Base-by-base conservation (phyloP, 2,113 vertebrate genomes). In the Pipa parva region DNA sequence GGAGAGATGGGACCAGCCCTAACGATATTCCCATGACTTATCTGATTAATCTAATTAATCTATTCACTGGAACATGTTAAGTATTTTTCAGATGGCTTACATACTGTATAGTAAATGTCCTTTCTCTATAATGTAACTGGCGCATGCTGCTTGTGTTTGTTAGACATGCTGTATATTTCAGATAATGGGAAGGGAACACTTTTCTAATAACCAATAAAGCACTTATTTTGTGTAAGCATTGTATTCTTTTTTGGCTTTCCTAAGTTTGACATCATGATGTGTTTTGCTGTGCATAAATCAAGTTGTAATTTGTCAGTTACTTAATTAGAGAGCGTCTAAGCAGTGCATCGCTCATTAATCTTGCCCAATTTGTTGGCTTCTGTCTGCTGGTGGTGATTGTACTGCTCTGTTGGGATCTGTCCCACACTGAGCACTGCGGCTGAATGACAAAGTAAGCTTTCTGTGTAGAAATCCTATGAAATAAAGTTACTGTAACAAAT, bases 271-370 rank as follows among this genome's bases (percentile, higher is more conserved):
- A 71, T 78, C 49, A 78, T 72, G 81, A 78, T 79, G 75, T 76
- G 76, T 75, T 84, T 90, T 88, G 77, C 39, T 82, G 79, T 83
- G 71, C 77, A 69, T 80, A 88, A 92, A 90, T 91, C 89, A 88
- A 75, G 49, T 79, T 48, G 73, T 71, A 80, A 81, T 95, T 92
- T 93, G 84, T 77, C 79, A 75, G 76, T 90, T 93, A 91, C 91
- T 95, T 94, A 95, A 93, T 96, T 92, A 92, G 81, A 29, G 78
- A 75, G 68, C 25, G 69, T 85, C 85, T 85, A 71, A 83, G 84
- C 84, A 78, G 75, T 76, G 76, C 81, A 68, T 75, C 31, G 73
- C 78, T 80, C 87, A 89, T 93, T 93, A 90, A 91, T 94, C 86
- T 88, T 57, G 73, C 76, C 81, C 85, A 84, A 87, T 91, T 92